phyloP scores from a whole-genome alignment of 2,797 vertebrate genomes.

The Acridotheres tristis region DNA sequence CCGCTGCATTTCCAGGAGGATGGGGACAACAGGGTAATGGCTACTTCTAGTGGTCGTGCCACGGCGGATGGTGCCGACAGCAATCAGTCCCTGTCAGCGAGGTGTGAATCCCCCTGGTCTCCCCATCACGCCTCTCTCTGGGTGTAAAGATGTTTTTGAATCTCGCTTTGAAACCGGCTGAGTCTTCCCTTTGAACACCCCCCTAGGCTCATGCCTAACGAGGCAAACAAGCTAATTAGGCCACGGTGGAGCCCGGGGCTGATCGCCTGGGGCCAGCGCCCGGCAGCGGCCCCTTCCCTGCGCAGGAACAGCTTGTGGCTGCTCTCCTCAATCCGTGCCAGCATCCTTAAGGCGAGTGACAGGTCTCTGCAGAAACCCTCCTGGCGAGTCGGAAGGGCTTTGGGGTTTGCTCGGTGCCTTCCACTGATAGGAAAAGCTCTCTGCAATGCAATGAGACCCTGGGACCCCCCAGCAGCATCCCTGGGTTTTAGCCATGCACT shows the following conservation, averaged over 20 bases:
- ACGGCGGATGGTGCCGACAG: background rate
- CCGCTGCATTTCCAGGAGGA: background rate
- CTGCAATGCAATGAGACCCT: background rate
- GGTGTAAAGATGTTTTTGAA: conserved; percentile 17
- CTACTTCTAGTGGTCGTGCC: background rate
- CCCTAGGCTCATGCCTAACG: conserved; percentile 38
- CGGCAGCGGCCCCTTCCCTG: background rate
- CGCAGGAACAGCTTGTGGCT: conserved; percentile 38
- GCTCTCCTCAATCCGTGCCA: background rate
- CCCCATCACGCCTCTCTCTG: background rate
- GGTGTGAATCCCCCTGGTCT: background rate
- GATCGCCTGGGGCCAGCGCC: conserved; percentile 48
- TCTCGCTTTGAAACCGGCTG: conserved; percentile 27
- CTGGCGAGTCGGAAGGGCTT: fast-evolving
- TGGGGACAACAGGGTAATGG: background rate
- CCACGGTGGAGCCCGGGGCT: conserved; percentile 40
- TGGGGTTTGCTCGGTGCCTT: background rate
- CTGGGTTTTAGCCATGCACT: background rate
- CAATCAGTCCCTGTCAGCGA: background rate
- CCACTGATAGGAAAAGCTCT: background rate
- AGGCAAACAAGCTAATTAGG: conserved; percentile 69
- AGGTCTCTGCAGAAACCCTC: background rate
- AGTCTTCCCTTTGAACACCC: conserved; percentile 51
- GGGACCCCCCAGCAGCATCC: background rate
- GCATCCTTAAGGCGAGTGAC: background rate